Evolutionary conservation across 2,113 vertebrate species (phyloP).

Genomic region (Synodontis membranacea): DNA sequence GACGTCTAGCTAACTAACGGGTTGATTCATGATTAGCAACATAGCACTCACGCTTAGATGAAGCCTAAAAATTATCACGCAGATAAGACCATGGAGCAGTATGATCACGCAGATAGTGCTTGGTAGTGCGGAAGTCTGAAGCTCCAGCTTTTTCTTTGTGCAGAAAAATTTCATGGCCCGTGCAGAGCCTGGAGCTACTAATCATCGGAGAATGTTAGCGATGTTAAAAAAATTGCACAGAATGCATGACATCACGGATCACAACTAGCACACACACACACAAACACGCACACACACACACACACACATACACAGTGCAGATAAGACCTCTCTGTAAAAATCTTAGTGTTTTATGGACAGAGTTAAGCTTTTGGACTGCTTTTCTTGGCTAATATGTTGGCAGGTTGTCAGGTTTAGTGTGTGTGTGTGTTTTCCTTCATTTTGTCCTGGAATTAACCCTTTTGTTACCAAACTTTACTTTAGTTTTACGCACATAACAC

Average conservation of each 20-base stretch:
- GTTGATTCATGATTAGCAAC: not conserved
- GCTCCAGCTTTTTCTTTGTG: not conserved
- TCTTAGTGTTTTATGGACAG: not conserved
- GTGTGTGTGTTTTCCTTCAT: not conserved
- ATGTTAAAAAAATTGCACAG: not conserved
- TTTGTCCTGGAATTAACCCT: not conserved
- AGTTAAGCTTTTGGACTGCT: not conserved
- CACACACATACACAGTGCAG: not conserved
- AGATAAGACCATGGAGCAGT: not conserved
- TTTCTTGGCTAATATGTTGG: constrained; percentile 13
- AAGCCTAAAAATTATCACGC: not conserved
- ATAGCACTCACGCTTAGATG: not conserved
- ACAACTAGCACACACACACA: not conserved
- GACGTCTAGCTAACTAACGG: not conserved
- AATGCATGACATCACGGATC: constrained; percentile 23
- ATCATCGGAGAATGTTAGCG: not conserved
- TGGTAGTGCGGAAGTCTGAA: too few species aligned
- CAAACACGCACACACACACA: not conserved
- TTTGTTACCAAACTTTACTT: not conserved
- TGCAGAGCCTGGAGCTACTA: not conserved
- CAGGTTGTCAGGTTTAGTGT: not conserved
- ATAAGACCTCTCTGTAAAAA: not conserved
- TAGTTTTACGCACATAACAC: not conserved
- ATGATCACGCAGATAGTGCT: too few species aligned
- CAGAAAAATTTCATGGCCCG: not conserved